Evolutionary conservation across 2,797 vertebrate species (phyloP), one percentile per base, ranked within the genome.

Genomic region (Tympanoctomys barrerae): DNA sequence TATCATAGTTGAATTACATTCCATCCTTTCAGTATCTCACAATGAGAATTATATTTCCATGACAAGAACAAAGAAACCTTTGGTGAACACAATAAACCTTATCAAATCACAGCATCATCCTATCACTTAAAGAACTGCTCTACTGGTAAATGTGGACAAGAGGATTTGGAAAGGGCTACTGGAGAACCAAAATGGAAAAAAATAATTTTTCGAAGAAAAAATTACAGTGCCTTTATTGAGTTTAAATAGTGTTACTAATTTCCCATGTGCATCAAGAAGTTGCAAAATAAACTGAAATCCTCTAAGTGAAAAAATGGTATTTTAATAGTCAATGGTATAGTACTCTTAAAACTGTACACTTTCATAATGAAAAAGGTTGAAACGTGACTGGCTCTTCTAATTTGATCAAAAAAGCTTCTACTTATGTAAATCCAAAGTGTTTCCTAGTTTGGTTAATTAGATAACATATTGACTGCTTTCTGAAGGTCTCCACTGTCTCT

Each of bases 381-480:
- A 98, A 93, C 71, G 84, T 90, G 93, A 96, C 93, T 5, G 10
- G 91, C 93, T 94, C 85, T 89, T 89, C 75, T 96, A 89, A 81
- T 93, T 57, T 91, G 86, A 79, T 24, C 64, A 97, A 68, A 89
- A 83, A 21, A 84, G 81, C 80, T 84, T 80, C 73, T 90, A 7
- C 7, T 96, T 90, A 91, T 54, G 33, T 90, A 82, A 88, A 91
- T 94, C 84, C 93, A 89, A 95, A 73, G 89, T 70, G 73, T 96
- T 95, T 97, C 90, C 81, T 96, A 91, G 86, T 85, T 64, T 96
- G 96, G 90, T 94, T 94, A 95, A 97, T 97, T 94, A 95, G 93
- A 95, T 96, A 83, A 96, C 94, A 93, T 91, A 57, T 79, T 96
- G 46, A 59, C 96, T 96, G 93, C 77, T 97, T 77, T 86, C 52